phyloP scores from a whole-genome alignment of 2,113 vertebrate genomes.

The Zosterops lateralis region DNA sequence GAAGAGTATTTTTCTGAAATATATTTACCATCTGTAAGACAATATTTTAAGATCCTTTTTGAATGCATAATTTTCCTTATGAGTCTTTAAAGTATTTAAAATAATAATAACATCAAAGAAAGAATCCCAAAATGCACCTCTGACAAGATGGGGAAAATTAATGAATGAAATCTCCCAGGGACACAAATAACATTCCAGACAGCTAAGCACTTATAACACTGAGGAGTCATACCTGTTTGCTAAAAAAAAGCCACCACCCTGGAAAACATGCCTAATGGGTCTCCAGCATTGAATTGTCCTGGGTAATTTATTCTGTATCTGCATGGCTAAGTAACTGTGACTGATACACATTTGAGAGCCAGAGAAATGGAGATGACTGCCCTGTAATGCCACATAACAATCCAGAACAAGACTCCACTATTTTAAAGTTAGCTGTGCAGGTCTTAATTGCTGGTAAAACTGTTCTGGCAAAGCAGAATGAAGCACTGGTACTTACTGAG shows the following conservation, averaged over 20 bases:
- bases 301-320: not conserved
- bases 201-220: not conserved
- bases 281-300: not conserved
- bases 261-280: not conserved
- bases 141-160: not conserved
- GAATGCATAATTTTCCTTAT: not conserved
- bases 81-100: not conserved
- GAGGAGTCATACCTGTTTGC: not conserved
- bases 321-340: not conserved
- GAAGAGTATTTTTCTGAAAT: not conserved
- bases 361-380: not conserved
- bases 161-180: not conserved
- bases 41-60: not conserved
- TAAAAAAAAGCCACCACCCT: not conserved
- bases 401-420: not conserved
- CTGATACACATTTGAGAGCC: not conserved
- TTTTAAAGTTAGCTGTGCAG: not conserved
- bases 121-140: not conserved
- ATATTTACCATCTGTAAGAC: not conserved
- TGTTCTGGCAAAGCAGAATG: not conserved
- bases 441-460: not conserved
- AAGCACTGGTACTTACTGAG: slow-evolving; percentile 74
- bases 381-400: not conserved
- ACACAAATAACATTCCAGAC: not conserved
- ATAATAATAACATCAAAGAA: not conserved